phyloP scores from a whole-genome alignment of 2,113 vertebrate genomes.

The Blennius ocellaris region DNA sequence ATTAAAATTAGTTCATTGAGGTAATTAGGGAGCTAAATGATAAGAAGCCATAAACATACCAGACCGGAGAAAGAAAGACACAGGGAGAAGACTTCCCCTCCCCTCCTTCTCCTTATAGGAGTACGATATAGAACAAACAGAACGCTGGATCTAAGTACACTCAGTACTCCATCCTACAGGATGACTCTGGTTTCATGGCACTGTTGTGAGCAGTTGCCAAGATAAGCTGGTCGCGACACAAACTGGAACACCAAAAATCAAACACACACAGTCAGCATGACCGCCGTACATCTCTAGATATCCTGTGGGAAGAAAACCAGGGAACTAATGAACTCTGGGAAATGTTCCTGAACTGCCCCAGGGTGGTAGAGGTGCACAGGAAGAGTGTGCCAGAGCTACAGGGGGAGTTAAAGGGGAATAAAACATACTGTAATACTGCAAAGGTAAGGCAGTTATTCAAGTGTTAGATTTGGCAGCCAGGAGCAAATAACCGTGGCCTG shows the following conservation, averaged over 20 bases:
- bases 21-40: conserved; percentile 60
- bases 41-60: conserved; percentile 54
- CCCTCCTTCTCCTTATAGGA: background rate
- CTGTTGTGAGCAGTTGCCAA: conserved; percentile 32
- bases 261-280: conserved; percentile 58
- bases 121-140: no score
- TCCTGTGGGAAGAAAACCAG: conserved; percentile 60
- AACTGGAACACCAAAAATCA: conserved; percentile 56
- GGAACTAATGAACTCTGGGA: conserved; percentile 73
- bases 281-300: conserved; percentile 44
- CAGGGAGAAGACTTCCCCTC: background rate
- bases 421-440: conserved; percentile 68
- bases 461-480: conserved; percentile 66
- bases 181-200: conserved; percentile 20
- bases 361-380: conserved; percentile 58
- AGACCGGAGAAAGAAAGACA: conserved; percentile 19
- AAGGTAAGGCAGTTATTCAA: conserved; percentile 65
- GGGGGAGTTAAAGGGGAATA: conserved; percentile 69
- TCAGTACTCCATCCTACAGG: conserved; percentile 25
- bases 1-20: conserved; percentile 60
- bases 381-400: conserved; percentile 39
- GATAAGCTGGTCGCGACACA: conserved; percentile 35
- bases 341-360: conserved; percentile 68
- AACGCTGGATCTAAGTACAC: conserved; percentile 7
- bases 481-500: conserved; percentile 59